These are phyloP conservation scores for Drosophila meridiana DNA, from an alignment of 2,888 invertebrate genomes.

Conservation along the genomic window DNA sequence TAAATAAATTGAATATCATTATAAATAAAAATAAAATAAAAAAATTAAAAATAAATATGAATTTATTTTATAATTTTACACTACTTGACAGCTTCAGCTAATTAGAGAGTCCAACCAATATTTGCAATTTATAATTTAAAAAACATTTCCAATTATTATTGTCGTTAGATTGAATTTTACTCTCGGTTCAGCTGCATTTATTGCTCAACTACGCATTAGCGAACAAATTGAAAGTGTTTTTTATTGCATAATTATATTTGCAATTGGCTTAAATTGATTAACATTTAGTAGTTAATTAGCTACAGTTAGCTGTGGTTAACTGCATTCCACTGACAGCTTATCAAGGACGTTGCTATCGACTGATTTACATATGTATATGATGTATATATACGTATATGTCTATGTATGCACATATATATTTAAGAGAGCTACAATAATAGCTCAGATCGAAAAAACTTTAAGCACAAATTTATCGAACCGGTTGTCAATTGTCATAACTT, in stretches of 20 bases:
- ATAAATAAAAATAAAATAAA: too few species aligned
- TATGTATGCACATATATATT: not conserved
- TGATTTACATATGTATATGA: not conserved
- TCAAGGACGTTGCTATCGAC: conserved; percentile 48
- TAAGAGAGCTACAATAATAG: conserved; percentile 44
- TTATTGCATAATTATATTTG: conserved; percentile 1
- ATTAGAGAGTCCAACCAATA: not conserved
- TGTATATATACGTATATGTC: not conserved
- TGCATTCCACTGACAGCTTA: conserved; percentile 33
- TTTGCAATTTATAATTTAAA: too few species aligned
- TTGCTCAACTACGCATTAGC: conserved; percentile 2
- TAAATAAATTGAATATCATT: too few species aligned
- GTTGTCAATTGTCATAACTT: conserved; percentile 30
- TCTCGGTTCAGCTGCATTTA: not conserved
- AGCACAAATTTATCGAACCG: conserved; percentile 46
- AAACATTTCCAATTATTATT: not conserved
- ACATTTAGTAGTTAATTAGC: conserved; percentile 30
- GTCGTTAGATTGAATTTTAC: not conserved
- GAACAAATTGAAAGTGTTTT: conserved; percentile 3
- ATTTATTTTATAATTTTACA: too few species aligned
- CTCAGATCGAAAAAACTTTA: conserved; percentile 29
- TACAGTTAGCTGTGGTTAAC: conserved; percentile 18
- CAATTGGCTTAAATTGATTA: conserved; percentile 23
- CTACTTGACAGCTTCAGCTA: not conserved
- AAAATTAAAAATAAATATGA: too few species aligned